These are phyloP conservation scores for Himantopus leucocephalus DNA, from an alignment of 2,113 vertebrate species.

Conservation along the genomic window DNA sequence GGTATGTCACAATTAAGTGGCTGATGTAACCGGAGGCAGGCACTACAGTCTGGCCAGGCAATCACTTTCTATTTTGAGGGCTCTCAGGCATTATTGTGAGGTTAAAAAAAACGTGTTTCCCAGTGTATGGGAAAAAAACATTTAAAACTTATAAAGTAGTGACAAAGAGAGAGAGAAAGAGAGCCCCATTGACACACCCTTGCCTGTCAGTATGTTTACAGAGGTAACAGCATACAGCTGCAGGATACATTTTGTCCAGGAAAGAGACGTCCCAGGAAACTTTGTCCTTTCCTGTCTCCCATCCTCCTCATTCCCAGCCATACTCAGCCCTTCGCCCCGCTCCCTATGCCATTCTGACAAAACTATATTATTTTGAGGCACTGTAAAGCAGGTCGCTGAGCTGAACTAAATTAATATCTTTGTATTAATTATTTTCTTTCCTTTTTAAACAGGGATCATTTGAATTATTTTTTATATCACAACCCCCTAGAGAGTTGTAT, in stretches of 20 bases:
- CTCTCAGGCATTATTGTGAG: neutral
- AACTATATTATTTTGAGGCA: neutral
- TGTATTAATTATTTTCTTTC: neutral
- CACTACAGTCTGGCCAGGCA: neutral
- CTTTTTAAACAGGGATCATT: neutral
- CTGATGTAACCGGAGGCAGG: neutral
- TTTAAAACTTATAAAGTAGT: neutral
- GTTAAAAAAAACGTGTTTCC: neutral
- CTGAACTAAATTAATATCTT: neutral
- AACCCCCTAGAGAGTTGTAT: neutral
- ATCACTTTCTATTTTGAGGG: neutral
- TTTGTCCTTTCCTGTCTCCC: neutral
- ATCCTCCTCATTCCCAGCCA: neutral
- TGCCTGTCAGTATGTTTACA: neutral
- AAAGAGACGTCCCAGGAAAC: neutral
- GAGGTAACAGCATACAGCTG: neutral
- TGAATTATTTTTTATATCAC: neutral
- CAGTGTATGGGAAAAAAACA: neutral
- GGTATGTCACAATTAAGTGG: fast-evolving
- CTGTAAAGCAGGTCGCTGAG: neutral
- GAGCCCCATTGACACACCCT: neutral
- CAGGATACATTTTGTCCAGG: neutral
- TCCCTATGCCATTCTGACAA: neutral
- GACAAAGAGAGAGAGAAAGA: neutral
- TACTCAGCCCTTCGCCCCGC: neutral